Evolutionary conservation across 2,113 vertebrate species (phyloP).

Genomic region (Rhodinocichla rosea): DNA sequence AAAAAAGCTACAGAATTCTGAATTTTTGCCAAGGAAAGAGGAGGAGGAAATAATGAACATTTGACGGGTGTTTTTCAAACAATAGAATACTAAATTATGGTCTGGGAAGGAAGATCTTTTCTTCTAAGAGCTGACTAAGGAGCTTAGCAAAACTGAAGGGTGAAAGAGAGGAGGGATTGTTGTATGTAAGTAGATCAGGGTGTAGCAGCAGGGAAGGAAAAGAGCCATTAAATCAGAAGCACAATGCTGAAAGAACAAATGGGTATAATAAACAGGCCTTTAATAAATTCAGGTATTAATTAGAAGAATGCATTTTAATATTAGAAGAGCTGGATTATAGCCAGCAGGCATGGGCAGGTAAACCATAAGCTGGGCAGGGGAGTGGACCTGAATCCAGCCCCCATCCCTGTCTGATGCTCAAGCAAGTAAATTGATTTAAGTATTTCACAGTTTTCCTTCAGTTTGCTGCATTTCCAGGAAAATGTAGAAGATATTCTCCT

Average conservation of each 20-base stretch:
- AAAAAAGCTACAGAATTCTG: too few relatives aligned
- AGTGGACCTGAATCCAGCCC: background rate
- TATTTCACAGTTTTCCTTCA: background rate
- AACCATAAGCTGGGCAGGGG: background rate
- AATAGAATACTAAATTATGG: background rate
- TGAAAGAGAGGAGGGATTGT: conserved; percentile 5
- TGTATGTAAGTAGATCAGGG: conserved; percentile 11
- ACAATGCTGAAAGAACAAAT: conserved; percentile 25
- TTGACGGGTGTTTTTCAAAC: conserved; percentile 4
- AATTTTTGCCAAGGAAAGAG: conserved; percentile 11
- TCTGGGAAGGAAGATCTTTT: conserved; percentile 17
- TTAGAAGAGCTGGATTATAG: background rate
- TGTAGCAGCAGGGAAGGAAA: background rate
- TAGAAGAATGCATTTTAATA: background rate
- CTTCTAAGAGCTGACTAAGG: conserved; percentile 14
- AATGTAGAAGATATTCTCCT: background rate
- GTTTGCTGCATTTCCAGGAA: background rate
- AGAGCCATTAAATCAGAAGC: conserved; percentile 3
- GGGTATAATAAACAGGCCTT: background rate
- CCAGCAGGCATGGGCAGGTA: background rate
- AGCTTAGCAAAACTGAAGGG: conserved; percentile 44
- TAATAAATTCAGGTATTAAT: conserved; percentile 21
- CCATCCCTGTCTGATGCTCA: background rate
- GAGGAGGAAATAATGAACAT: conserved; percentile 30
- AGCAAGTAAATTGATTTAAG: background rate